A percentile compares a stretch with the other conserved stretches of the same genome.
These are phyloP conservation scores for Ypsolopha scabrella DNA, from an alignment of 2,888 invertebrate genomes.

Conservation along the genomic window DNA sequence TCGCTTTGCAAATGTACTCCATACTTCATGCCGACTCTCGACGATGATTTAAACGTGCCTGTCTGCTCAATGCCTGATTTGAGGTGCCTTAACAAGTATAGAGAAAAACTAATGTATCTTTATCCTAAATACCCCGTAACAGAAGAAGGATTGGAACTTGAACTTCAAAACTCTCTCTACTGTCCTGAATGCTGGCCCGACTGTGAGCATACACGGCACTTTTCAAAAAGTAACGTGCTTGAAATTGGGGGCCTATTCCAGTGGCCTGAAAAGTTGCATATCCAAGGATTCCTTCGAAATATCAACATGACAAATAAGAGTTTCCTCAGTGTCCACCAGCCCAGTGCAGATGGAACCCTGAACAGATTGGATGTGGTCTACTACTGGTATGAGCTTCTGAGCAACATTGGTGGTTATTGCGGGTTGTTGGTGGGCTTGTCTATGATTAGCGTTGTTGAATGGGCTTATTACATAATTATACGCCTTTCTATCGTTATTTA, in stretches of 20 bases:
- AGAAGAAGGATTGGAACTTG: conserved; percentile 31
- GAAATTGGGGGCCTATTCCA: background rate
- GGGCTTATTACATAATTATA: no score
- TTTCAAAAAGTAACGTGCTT: conserved; percentile 15
- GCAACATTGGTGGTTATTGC: conserved; percentile 25
- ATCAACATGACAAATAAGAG: conserved; percentile 20
- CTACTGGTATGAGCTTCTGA: conserved; percentile 64
- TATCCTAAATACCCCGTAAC: conserved; percentile 3
- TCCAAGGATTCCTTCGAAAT: background rate
- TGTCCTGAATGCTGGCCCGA: conserved; percentile 56
- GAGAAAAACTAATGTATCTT: conserved; percentile 8
- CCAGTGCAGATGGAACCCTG: conserved; percentile 24
- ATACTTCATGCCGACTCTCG: conserved; percentile 51
- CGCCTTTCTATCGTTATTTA: no score
- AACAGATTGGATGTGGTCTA: conserved; percentile 39
- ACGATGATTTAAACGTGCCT: conserved; percentile 10
- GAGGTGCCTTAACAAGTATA: conserved; percentile 34
- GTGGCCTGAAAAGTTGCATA: background rate
- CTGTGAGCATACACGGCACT: conserved; percentile 23
- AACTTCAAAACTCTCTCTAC: conserved; percentile 41
- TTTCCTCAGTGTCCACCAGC: conserved; percentile 34
- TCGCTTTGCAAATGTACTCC: conserved; percentile 72
- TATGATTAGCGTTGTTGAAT: no score
- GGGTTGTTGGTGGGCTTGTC: no score
- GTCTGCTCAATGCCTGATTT: conserved; percentile 30